Evolutionary conservation across 2,797 vertebrate genomes (phyloP), one percentile per base, ranked within the genome.

Genomic region (Aeoliscus strigatus): DNA sequence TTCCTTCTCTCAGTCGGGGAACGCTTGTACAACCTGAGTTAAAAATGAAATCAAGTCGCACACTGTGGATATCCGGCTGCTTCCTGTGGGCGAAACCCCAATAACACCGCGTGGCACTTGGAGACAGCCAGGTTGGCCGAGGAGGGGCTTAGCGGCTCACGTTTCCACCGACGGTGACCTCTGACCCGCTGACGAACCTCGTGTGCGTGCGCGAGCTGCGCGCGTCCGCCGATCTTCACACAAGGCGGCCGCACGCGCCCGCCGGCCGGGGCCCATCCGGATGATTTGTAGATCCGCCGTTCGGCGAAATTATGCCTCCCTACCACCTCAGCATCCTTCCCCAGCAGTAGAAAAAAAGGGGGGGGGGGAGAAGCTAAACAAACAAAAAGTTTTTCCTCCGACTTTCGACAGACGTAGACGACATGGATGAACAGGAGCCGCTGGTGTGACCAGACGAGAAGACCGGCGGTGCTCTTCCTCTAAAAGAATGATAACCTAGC

Each of bases 51-150:
- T n/a, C n/a, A n/a, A n/a, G n/a, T n/a, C n/a, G n/a, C n/a, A n/a
- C n/a, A n/a, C 8, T 17, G 15, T 12, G 8, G 16, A 14, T 37
- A 1, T 38, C 4, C 9, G 11, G 26, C 14, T 18, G 38, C 36
- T 66, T 73, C 56, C 67, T 59, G 57, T 42, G 39, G 44, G 10
- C 36, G 45, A 42, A 65, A 73, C 63, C 63, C 53, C 57, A 67
- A 49, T 57, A 60, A 65, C 67, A 84, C 84, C 82, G 85, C 89
- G 89, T 90, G 89, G 89, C 89, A 89, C 82, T 86, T 70, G 50
- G 60, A 79, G 47, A 70, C 17, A 53, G 17, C 28, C 50, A 36
- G 58, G 49, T 37, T 46, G 34, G 52, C 16, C 9, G 14, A 60
- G 82, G 79, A 70, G 82, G 83, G 38, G 80, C 73, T 46, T 54